phyloP scores from a whole-genome alignment of 2,888 invertebrate genomes.

The Melipona bicolor region DNA sequence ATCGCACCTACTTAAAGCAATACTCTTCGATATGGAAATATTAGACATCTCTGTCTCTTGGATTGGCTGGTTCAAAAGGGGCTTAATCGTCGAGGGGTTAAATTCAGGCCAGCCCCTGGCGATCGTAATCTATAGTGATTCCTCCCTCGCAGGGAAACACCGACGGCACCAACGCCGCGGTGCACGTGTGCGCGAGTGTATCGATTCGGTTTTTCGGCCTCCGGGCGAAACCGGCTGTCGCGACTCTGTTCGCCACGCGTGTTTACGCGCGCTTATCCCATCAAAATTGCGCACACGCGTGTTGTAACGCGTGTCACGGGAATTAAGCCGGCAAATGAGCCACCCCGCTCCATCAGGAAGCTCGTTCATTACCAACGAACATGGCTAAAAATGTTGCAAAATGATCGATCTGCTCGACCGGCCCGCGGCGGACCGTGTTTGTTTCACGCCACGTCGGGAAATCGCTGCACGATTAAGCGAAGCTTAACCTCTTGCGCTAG shows the following conservation, averaged over 20 bases:
- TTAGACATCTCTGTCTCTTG: constrained; percentile 49
- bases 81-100: constrained; percentile 72
- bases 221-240: constrained; percentile 66
- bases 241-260: constrained; percentile 47
- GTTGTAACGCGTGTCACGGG: constrained; percentile 47
- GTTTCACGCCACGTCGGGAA: not conserved
- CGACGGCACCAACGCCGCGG: constrained; percentile 9
- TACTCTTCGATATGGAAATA: constrained; percentile 75
- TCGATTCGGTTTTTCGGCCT: constrained; percentile 83
- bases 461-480: not conserved
- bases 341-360: not conserved
- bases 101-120: constrained; percentile 80
- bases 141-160: constrained; percentile 43
- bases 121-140: constrained; percentile 77
- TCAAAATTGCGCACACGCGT: constrained; percentile 58
- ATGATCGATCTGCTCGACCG: not conserved
- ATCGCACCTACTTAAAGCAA: constrained; percentile 31
- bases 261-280: constrained; percentile 62
- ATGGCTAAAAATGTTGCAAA: not conserved
- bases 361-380: not conserved
- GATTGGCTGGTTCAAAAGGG: constrained; percentile 62
- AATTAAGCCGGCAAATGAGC: constrained; percentile 40
- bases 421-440: not conserved
- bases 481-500: no score
- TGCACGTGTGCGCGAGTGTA: constrained; percentile 78